Evolutionary conservation across 2,113 vertebrate genomes (phyloP).

Genomic region (Tyto alba): DNA sequence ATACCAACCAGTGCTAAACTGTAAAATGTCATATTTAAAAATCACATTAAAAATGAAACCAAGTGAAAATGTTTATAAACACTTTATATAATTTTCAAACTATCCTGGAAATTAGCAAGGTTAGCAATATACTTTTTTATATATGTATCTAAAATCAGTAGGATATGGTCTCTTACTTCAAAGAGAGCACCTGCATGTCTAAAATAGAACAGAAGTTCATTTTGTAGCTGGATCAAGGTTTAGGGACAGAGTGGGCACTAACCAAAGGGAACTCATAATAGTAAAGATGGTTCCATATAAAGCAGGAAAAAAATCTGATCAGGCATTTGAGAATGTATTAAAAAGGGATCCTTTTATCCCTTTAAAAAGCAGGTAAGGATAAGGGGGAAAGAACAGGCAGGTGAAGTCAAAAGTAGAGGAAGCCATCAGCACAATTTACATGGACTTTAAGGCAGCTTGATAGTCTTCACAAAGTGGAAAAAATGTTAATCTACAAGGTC

Average conservation of each 20-base stretch:
- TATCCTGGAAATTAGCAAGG: not conserved
- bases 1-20: not conserved
- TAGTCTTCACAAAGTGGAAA: not conserved
- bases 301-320: not conserved
- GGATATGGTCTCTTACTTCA: not conserved
- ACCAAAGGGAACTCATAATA: not conserved
- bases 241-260: not conserved
- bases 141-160: not conserved
- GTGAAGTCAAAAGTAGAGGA: not conserved
- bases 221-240: not conserved
- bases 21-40: not conserved
- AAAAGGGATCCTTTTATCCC: too few species aligned
- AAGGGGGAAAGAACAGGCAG: not conserved
- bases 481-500: not conserved
- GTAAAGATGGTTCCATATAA: not conserved
- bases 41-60: not conserved
- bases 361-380: not conserved
- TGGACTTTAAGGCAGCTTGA: not conserved
- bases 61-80: not conserved
- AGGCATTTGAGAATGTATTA: not conserved
- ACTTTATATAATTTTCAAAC: not conserved
- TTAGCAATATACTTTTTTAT: not conserved
- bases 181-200: not conserved
- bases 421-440: not conserved
- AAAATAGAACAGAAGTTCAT: not conserved